Evolutionary conservation across 2,888 invertebrate genomes (phyloP).

Genomic region (Synanthedon vespiformis): DNA sequence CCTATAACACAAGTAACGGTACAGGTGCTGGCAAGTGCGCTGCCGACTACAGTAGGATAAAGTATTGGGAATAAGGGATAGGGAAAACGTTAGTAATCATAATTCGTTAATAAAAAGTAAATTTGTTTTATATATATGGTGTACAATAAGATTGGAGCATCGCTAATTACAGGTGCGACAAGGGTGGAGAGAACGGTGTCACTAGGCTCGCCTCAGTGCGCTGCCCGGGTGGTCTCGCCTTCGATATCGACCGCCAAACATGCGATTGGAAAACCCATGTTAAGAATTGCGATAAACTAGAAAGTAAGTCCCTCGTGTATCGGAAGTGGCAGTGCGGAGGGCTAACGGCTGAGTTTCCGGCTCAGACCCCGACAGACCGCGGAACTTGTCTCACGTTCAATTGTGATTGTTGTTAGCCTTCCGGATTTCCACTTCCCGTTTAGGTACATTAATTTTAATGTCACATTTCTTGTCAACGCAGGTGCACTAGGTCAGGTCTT

Average conservation of each 20-base stretch:
- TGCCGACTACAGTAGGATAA: too few species aligned
- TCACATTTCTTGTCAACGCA: slow-evolving; percentile 73
- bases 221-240: slow-evolving; percentile 91
- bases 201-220: slow-evolving; percentile 89
- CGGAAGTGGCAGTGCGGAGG: slow-evolving; percentile 60
- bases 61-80: too few species aligned
- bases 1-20: too few species aligned
- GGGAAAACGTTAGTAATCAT: too few species aligned
- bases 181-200: slow-evolving; percentile 87
- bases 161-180: slow-evolving; percentile 86
- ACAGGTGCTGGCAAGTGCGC: too few species aligned
- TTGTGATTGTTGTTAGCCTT: slow-evolving; percentile 32
- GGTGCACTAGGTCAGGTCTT: slow-evolving; percentile 95
- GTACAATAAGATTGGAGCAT: slow-evolving; percentile 17
- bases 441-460: slow-evolving; percentile 45
- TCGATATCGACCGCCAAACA: slow-evolving; percentile 94
- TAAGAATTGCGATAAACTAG: slow-evolving; percentile 93
- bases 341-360: slow-evolving; percentile 55
- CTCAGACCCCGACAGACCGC: neutral
- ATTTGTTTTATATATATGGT: neutral
- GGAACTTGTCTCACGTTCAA: neutral
- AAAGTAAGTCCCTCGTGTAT: slow-evolving; percentile 82
- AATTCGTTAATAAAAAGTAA: too few species aligned
- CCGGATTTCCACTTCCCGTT: slow-evolving; percentile 55
- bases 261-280: slow-evolving; percentile 97